phyloP scores from a whole-genome alignment of 1,140 invertebrate genomes.

The Bacillus rossius region DNA sequence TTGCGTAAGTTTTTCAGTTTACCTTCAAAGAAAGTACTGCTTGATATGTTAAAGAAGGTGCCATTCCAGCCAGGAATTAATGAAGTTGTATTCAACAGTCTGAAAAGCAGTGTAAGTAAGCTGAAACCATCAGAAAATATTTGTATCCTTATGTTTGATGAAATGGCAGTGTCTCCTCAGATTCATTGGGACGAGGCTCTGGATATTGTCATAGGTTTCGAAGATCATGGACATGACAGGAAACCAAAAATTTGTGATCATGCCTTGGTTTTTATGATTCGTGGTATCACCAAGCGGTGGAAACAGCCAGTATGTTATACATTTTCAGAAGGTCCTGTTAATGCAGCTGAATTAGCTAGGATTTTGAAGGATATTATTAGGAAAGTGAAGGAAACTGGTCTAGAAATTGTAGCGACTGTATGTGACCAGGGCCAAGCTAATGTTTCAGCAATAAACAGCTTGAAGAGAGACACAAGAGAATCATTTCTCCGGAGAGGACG shows the following conservation, averaged over 20 bases:
- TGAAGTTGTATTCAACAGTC: constrained; percentile 5
- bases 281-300: constrained; percentile 12
- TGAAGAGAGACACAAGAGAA: constrained; percentile 4
- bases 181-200: constrained; percentile 20
- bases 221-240: constrained; percentile 21
- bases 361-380: constrained; percentile 18
- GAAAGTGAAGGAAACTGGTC: constrained; percentile 15
- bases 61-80: too few species aligned
- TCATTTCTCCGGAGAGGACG: too few species aligned
- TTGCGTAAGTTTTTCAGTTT: too few species aligned
- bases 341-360: background rate
- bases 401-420: constrained; percentile 7
- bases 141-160: constrained; percentile 25
- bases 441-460: constrained; percentile 1
- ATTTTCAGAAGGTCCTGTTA: constrained; percentile 2
- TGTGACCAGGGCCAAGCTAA: constrained; percentile 14
- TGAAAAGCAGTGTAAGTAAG: constrained; percentile 2
- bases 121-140: constrained; percentile 17
- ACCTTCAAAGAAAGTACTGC: too few species aligned
- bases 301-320: constrained; percentile 5
- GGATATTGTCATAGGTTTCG: constrained; percentile 27
- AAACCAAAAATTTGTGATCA: constrained; percentile 8
- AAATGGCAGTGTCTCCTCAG: constrained; percentile 26
- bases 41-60: too few species aligned
- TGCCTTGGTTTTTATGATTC: too few species aligned